Percentiles rank a stretch among this genome's conserved stretches.
Evolutionary conservation across 2,888 invertebrate species (phyloP).

Genomic region (Lasius fuliginosus): DNA sequence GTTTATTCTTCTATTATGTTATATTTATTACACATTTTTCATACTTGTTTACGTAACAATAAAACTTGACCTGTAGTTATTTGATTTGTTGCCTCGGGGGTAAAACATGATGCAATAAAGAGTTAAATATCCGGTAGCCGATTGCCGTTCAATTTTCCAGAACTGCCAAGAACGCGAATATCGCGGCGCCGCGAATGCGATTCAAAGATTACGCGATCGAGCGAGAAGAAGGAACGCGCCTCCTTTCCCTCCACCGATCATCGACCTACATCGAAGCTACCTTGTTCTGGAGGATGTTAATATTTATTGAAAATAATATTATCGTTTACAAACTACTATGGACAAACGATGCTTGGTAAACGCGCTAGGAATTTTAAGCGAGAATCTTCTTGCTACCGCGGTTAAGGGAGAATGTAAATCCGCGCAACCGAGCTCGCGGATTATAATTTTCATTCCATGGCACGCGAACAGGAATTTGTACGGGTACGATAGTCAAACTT

Average conservation of each 20-base stretch:
- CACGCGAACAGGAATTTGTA: constrained; percentile 42
- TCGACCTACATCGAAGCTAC: background rate
- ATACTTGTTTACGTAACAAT: constrained; percentile 15
- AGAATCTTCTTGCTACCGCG: constrained; percentile 74
- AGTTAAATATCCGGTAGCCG: constrained; percentile 38
- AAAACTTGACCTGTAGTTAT: constrained; percentile 31
- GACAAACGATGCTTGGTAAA: constrained; percentile 55
- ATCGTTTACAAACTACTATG: constrained; percentile 37
- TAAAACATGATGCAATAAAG: constrained; percentile 34
- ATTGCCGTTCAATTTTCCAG: constrained; percentile 43
- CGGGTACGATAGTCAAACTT: constrained; percentile 49
- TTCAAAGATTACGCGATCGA: constrained; percentile 23
- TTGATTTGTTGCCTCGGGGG: constrained; percentile 14
- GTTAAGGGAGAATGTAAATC: constrained; percentile 66
- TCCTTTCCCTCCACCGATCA: background rate
- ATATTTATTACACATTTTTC: constrained; percentile 9
- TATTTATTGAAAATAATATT: constrained; percentile 55
- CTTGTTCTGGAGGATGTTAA: constrained; percentile 28
- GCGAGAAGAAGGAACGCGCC: background rate
- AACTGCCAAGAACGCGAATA: constrained; percentile 27
- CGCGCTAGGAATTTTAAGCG: constrained; percentile 75
- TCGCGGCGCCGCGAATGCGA: background rate
- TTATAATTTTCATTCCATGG: constrained; percentile 52
- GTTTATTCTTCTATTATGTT: background rate
- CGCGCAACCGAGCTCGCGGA: constrained; percentile 42